Evolutionary conservation across 2,113 vertebrate species (phyloP).

Genomic region (Asarcornis scutulata): DNA sequence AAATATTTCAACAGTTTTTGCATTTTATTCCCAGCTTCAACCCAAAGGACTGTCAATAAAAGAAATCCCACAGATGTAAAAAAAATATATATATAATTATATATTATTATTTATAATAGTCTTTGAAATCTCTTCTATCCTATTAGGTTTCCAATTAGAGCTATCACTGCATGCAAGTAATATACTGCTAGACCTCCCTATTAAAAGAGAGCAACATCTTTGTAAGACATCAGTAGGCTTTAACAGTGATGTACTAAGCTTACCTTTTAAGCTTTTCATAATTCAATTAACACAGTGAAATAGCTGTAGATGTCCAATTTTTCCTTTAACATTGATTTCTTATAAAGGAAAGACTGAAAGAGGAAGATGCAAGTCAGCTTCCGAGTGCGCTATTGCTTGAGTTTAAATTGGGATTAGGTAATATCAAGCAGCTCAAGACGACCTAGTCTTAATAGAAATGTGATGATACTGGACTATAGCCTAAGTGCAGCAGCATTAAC

Average conservation of each 20-base stretch:
- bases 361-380: neutral
- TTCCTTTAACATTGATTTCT: conserved; percentile 34
- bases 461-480: neutral
- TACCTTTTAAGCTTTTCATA: conserved; percentile 14
- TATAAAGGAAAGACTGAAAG: conserved; percentile 30
- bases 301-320: conserved; percentile 4
- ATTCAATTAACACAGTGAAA: conserved; percentile 37
- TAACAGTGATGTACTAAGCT: neutral
- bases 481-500: neutral
- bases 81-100: neutral
- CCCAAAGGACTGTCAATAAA: conserved; percentile 39
- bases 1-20: neutral
- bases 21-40: conserved; percentile 25
- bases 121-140: conserved; percentile 3
- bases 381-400: neutral
- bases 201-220: neutral
- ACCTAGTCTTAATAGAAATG: neutral
- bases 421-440: neutral
- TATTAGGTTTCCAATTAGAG: conserved; percentile 38
- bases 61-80: conserved; percentile 1
- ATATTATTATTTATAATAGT: conserved; percentile 33
- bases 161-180: neutral
- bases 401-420: conserved; percentile 21
- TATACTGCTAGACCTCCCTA: neutral
- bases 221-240: conserved; percentile 21